Evolutionary conservation across 2,113 vertebrate genomes (phyloP).

Genomic region (Callithrix jacchus): DNA sequence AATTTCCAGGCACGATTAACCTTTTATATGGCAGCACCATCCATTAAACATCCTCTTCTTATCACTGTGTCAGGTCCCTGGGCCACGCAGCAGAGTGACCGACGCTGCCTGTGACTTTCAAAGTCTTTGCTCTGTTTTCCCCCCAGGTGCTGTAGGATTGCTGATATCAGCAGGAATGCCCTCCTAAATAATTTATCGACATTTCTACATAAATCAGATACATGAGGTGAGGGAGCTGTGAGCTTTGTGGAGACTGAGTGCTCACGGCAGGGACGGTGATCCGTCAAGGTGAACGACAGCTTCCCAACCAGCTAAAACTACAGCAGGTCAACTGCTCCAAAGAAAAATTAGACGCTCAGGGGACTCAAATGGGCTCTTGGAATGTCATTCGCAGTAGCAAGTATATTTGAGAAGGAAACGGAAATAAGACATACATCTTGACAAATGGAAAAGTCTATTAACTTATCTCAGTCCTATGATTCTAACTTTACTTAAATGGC

Average conservation of each 20-base stretch:
- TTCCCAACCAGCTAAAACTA: slow-evolving; percentile 66
- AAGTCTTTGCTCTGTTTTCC: slow-evolving; percentile 40
- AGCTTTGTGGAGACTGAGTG: slow-evolving; percentile 68
- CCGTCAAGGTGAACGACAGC: slow-evolving; percentile 64
- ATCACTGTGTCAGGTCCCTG: not conserved
- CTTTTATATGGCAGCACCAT: not conserved
- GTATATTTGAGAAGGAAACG: slow-evolving; percentile 56
- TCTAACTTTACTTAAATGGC: slow-evolving; percentile 19
- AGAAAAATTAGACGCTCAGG: slow-evolving; percentile 63
- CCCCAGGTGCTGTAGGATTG: slow-evolving; percentile 59
- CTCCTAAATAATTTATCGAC: slow-evolving; percentile 78
- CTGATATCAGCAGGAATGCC: slow-evolving; percentile 76
- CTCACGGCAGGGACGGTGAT: slow-evolving; percentile 53
- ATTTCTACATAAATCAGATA: slow-evolving; percentile 79
- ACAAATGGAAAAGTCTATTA: slow-evolving; percentile 58
- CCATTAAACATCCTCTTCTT: not conserved
- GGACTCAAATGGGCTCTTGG: slow-evolving; percentile 12
- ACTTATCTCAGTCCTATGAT: slow-evolving; percentile 21
- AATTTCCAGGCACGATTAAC: not conserved
- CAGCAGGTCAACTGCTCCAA: slow-evolving; percentile 51
- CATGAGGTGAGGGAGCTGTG: slow-evolving; percentile 74
- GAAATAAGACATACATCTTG: slow-evolving; percentile 56
- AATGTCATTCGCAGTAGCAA: slow-evolving; percentile 62
- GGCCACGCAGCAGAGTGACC: slow-evolving; percentile 52
- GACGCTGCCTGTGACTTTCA: slow-evolving; percentile 68